A percentile compares a stretch with the other conserved stretches of the same genome.
Conservation (phyloP, 2,888 invertebrate genomes). For the Lissonota sp. region DNA sequence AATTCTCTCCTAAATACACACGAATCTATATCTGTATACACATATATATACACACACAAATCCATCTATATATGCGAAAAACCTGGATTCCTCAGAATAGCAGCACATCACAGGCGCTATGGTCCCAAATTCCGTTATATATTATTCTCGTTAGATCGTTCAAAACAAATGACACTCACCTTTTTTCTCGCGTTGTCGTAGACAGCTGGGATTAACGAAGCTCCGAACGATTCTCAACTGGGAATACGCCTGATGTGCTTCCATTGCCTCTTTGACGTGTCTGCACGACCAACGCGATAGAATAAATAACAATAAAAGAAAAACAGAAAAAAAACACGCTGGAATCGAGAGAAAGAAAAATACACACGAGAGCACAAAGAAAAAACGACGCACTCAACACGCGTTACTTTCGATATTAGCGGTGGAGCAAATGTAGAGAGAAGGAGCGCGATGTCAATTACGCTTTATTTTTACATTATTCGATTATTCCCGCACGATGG, state of each 20-base stretch:
- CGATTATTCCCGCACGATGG: not conserved
- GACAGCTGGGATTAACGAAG: slow-evolving; percentile 69
- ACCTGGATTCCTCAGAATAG: too few species aligned
- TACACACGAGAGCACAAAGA: slow-evolving; percentile 8
- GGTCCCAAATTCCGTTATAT: too few species aligned
- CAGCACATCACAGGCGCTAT: too few species aligned
- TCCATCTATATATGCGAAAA: too few species aligned
- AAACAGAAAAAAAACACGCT: slow-evolving; percentile 18
- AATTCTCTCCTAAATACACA: not conserved
- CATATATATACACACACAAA: not conserved
- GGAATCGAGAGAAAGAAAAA: slow-evolving; percentile 15
- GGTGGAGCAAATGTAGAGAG: not conserved
- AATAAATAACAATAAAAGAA: not conserved
- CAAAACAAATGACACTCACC: slow-evolving; percentile 58
- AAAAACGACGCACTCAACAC: slow-evolving; percentile 19
- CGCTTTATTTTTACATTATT: slow-evolving; percentile 3
- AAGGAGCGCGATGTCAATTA: not conserved
- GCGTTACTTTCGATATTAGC: slow-evolving; percentile 12
- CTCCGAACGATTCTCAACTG: slow-evolving; percentile 77
- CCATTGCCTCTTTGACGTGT: slow-evolving; percentile 67
- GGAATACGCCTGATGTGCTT: slow-evolving; percentile 61
- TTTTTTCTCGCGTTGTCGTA: slow-evolving; percentile 52
- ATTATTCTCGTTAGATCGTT: not conserved
- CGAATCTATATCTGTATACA: not conserved
- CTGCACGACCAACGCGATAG: slow-evolving; percentile 55